phyloP scores from a whole-genome alignment of 2,888 invertebrate genomes.

The Carterocephalus palaemon region DNA sequence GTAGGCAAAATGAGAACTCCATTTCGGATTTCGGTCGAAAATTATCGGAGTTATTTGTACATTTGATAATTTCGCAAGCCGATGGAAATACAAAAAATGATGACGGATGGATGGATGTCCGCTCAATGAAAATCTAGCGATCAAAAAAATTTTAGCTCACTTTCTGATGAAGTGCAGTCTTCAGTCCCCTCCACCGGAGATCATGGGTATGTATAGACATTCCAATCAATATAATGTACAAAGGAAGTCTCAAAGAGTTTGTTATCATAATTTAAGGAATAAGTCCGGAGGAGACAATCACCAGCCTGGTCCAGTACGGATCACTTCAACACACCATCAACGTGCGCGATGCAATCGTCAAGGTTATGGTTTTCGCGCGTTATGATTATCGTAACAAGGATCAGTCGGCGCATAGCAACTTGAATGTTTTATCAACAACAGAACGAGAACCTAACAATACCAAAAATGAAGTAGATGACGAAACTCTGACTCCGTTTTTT shows the following conservation, averaged over 20 bases:
- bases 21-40: slow-evolving; percentile 2
- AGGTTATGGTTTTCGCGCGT: not conserved
- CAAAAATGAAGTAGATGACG: not conserved
- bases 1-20: not conserved
- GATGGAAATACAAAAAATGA: not conserved
- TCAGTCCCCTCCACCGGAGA: slow-evolving; percentile 5
- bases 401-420: not conserved
- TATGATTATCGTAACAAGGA: not conserved
- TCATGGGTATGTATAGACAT: slow-evolving; percentile 6
- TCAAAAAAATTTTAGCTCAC: slow-evolving; percentile 8
- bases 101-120: slow-evolving; percentile 18
- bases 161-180: slow-evolving; percentile 18
- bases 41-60: not conserved
- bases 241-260: not conserved
- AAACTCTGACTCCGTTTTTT: slow-evolving; percentile 6
- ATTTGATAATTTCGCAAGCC: slow-evolving; percentile 10
- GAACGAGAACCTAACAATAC: not conserved
- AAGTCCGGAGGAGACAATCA: no score
- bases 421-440: not conserved
- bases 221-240: no score
- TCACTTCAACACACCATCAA: no score
- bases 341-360: not conserved
- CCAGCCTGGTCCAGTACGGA: no score
- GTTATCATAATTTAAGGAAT: no score
- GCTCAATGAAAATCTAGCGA: slow-evolving; percentile 15